Evolutionary conservation across 2,888 invertebrate species (phyloP).

Genomic region (Scaptomyza parva): DNA sequence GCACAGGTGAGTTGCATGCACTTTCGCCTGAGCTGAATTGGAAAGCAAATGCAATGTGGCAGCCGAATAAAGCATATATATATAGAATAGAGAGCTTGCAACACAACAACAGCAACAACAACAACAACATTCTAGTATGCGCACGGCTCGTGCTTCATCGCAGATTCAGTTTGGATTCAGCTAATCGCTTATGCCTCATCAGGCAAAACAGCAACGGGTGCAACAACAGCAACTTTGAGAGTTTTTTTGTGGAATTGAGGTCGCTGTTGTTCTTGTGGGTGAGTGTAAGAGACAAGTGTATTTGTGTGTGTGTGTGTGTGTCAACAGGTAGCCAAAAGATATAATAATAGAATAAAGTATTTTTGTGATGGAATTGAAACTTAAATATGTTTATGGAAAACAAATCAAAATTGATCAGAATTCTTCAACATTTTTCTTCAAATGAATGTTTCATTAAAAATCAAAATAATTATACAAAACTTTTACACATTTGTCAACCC

Average conservation of each 20-base stretch:
- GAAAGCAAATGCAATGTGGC: constrained; percentile 49
- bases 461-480: neutral
- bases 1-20: constrained; percentile 43
- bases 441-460: no score
- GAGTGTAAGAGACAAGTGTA: constrained; percentile 5
- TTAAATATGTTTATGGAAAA: neutral
- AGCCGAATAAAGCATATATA: constrained; percentile 8
- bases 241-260: constrained; percentile 19
- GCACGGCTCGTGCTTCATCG: constrained; percentile 48
- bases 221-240: constrained; percentile 6
- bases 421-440: no score
- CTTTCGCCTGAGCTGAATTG: constrained; percentile 53
- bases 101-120: no score
- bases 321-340: constrained; percentile 21
- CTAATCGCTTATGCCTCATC: constrained; percentile 62
- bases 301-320: constrained; percentile 11
- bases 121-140: constrained; percentile 6
- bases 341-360: no score
- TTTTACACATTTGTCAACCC: neutral
- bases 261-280: constrained; percentile 31
- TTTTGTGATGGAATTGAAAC: no score
- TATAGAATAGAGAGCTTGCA: constrained; percentile 15
- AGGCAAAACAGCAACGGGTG: constrained; percentile 20
- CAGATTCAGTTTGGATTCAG: constrained; percentile 51
- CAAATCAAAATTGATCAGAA: neutral